A percentile compares a stretch with the other conserved stretches of the same genome.
Conservation (phyloP, 2,797 vertebrate genomes). For the Ptychadena robeensis region DNA sequence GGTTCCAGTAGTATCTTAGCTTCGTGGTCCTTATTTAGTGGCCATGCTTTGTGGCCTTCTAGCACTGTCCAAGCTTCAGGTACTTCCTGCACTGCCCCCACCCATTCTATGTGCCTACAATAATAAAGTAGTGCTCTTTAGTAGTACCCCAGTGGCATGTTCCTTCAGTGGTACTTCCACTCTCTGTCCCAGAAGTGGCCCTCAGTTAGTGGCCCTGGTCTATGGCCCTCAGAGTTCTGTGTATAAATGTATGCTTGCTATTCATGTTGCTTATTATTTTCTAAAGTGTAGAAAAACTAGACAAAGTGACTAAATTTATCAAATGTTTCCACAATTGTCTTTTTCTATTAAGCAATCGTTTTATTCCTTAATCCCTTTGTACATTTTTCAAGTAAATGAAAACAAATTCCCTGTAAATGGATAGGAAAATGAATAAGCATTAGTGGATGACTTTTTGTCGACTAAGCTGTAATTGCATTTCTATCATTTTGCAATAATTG, state of each 20-base stretch:
- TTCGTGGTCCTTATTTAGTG: no score
- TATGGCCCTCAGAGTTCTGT: no score
- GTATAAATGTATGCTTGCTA: background rate
- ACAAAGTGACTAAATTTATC: background rate
- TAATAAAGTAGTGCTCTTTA: no score
- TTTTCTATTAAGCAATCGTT: background rate
- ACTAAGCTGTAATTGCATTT: constrained; percentile 4
- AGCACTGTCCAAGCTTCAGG: background rate
- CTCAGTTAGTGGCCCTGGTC: no score
- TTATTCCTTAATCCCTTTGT: background rate
- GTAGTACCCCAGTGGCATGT: no score
- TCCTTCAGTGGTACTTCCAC: no score
- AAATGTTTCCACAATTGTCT: background rate
- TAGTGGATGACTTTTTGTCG: constrained; percentile 5
- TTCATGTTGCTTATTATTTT: background rate
- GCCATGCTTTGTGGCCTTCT: background rate
- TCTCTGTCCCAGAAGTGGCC: no score
- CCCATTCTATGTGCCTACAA: no score
- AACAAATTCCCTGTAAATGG: background rate
- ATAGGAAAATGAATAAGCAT: background rate
- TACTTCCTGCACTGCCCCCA: no score
- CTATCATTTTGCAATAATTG: constrained; percentile 16
- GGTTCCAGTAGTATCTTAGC: no score
- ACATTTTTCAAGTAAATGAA: background rate
- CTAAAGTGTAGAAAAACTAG: background rate